Evolutionary conservation across 2,113 vertebrate species (phyloP).

Genomic region (Turdus rufiventris): DNA sequence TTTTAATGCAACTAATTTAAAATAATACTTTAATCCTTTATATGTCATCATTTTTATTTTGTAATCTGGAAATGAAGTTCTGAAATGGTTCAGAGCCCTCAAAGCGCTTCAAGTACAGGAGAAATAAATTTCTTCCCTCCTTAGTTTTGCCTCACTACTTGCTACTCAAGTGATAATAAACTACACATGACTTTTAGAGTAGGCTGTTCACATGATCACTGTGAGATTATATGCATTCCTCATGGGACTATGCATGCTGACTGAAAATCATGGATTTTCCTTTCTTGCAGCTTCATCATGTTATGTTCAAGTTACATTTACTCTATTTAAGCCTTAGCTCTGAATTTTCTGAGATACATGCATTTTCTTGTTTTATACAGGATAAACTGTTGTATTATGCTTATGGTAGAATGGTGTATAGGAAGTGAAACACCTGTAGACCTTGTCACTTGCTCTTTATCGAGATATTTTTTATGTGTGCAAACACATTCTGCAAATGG

Average conservation of each 20-base stretch:
- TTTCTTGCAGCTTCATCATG: neutral
- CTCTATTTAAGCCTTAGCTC: neutral
- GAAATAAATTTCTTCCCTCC: neutral
- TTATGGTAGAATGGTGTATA: neutral
- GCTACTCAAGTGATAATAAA: neutral
- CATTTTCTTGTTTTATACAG: neutral
- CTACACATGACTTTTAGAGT: neutral
- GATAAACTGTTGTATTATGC: neutral
- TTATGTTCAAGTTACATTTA: neutral
- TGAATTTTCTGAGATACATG: neutral
- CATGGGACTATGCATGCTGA: rapidly evolving
- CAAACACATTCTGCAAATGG: neutral
- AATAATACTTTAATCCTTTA: neutral
- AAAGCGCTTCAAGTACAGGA: neutral
- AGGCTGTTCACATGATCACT: neutral
- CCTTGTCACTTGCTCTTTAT: neutral
- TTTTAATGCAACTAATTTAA: neutral
- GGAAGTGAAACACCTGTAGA: neutral
- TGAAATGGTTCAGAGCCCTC: neutral
- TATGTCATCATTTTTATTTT: neutral
- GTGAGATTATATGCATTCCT: neutral
- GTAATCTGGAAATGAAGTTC: neutral
- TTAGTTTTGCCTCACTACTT: neutral
- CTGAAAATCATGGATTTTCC: neutral
- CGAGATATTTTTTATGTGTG: neutral